These are phyloP conservation scores for Penaeus vannamei DNA, from an alignment of 1,140 invertebrate species.

Conservation along the genomic window DNA sequence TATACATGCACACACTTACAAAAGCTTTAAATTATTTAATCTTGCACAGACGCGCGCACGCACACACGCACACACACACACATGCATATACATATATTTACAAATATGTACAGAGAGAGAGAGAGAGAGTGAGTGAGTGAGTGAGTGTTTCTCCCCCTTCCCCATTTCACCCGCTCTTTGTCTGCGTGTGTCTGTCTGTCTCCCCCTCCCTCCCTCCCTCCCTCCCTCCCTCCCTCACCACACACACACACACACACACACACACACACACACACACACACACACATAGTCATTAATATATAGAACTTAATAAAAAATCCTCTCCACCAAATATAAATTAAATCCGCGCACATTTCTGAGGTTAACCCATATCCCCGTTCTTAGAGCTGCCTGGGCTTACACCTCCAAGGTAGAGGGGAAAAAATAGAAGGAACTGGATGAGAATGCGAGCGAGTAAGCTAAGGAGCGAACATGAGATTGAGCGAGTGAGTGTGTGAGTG, in stretches of 20 bases:
- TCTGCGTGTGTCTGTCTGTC: not conserved
- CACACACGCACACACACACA: conserved; percentile 18
- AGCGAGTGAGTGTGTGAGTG: conserved; percentile 3
- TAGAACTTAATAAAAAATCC: not conserved
- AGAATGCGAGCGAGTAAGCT: not conserved
- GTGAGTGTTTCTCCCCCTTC: no score
- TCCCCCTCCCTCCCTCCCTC: not conserved
- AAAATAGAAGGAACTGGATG: not conserved
- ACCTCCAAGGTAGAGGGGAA: not conserved
- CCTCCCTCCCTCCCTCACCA: not conserved
- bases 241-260: conserved; percentile 20
- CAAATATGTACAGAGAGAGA: not conserved
- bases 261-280: not conserved
- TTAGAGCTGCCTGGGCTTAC: not conserved
- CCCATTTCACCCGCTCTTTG: not conserved
- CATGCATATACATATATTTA: not conserved
- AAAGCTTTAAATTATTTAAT: not conserved
- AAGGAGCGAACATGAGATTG: conserved; percentile 18
- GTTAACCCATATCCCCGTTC: not conserved
- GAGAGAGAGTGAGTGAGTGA: no score
- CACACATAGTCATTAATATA: not conserved
- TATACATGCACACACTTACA: not conserved
- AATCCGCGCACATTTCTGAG: not conserved
- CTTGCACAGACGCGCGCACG: not conserved
- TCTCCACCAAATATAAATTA: not conserved